A percentile compares a stretch with the other conserved stretches of the same genome.
Conservation (phyloP, 2,797 vertebrate genomes). For the Poeciliopsis turneri region DNA sequence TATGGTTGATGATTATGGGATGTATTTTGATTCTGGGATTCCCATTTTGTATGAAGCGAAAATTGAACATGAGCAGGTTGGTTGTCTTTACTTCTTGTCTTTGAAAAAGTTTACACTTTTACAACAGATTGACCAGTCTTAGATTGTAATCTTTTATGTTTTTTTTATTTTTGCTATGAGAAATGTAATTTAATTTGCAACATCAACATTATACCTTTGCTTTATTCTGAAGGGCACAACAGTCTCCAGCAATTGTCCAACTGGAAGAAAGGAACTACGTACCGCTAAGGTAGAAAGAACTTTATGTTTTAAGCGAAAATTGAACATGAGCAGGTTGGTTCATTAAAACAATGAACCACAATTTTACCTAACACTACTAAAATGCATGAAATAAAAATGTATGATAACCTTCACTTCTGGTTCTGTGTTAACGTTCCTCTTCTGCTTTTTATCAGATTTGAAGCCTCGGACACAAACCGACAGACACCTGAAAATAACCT, state of each 20-base stretch:
- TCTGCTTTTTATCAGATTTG: not conserved
- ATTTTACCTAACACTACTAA: not conserved
- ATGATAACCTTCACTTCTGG: not conserved
- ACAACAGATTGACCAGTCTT: not conserved
- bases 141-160: not conserved
- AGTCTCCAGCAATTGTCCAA: not conserved
- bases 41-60: slow-evolving; percentile 18
- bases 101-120: not conserved
- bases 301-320: not conserved
- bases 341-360: not conserved
- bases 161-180: not conserved
- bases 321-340: too few species aligned
- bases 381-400: not conserved
- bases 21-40: slow-evolving; percentile 28
- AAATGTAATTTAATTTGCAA: not conserved
- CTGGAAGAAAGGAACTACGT: not conserved
- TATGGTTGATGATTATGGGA: slow-evolving; percentile 7
- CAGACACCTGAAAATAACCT: not conserved
- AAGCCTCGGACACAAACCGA: not conserved
- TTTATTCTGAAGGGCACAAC: not conserved
- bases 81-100: slow-evolving; percentile 5
- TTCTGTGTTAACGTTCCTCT: not conserved
- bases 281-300: not conserved
- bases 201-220: not conserved
- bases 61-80: slow-evolving; percentile 31